phyloP scores from a whole-genome alignment of 1,140 invertebrate genomes.

The Bombus affinis region DNA sequence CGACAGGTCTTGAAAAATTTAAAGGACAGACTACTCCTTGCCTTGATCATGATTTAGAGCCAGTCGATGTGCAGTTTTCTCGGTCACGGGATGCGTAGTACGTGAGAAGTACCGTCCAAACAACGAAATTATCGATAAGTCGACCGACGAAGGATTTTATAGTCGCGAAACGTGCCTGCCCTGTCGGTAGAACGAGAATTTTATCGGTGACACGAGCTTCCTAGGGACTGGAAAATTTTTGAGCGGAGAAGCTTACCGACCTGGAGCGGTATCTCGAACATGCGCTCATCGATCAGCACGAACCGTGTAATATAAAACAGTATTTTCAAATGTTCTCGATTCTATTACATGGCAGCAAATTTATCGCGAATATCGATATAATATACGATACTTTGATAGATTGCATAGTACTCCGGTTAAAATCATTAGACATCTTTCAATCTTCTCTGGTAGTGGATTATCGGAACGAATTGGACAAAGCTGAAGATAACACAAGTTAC shows the following conservation, averaged over 20 bases:
- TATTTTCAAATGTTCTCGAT: neutral
- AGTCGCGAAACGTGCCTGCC: constrained; percentile 29
- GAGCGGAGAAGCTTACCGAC: neutral
- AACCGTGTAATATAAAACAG: neutral
- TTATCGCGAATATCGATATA: neutral
- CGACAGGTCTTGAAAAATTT: neutral
- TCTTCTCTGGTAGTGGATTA: neutral
- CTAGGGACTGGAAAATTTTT: constrained; percentile 4
- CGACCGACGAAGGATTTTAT: constrained; percentile 31
- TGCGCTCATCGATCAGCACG: neutral
- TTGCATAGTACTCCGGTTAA: neutral
- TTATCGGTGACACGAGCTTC: constrained; percentile 21
- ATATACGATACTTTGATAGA: neutral
- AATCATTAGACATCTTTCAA: neutral
- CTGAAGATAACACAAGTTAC: no score
- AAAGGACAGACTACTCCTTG: neutral
- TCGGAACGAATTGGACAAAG: neutral
- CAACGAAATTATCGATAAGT: constrained; percentile 37
- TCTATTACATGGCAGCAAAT: neutral
- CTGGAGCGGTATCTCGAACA: neutral
- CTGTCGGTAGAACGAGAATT: constrained; percentile 19
- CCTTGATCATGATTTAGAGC: neutral
- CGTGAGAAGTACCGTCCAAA: constrained; percentile 9
- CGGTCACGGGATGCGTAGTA: neutral
- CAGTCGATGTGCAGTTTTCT: neutral